Conservation (phyloP, 2,113 vertebrate genomes). For the Zeus faber region DNA sequence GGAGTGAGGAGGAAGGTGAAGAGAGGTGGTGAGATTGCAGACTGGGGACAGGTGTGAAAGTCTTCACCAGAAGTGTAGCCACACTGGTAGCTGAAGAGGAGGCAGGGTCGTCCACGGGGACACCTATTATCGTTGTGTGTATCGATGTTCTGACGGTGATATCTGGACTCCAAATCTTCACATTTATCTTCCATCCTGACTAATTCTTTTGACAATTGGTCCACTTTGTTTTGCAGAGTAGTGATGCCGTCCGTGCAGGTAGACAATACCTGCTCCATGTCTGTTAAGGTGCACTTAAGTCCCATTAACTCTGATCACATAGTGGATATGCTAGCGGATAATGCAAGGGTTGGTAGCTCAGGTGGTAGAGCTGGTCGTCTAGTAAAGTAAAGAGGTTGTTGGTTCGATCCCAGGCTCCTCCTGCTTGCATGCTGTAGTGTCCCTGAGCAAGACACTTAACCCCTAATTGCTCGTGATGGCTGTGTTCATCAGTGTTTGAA, state of each 20-base stretch:
- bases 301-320: too few species aligned
- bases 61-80: constrained; percentile 10
- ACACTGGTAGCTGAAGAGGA: constrained; percentile 1
- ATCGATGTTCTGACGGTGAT: constrained; percentile 7
- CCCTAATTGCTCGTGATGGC: too few species aligned
- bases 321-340: background rate
- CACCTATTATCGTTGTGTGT: constrained; percentile 17
- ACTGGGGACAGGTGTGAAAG: constrained; percentile 2
- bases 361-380: too few species aligned
- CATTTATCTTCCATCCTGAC: background rate
- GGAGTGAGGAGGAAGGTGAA: too few species aligned
- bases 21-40: too few species aligned
- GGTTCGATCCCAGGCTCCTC: too few species aligned
- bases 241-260: background rate
- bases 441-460: too few species aligned
- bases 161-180: constrained; percentile 12
- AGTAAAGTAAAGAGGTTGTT: too few species aligned
- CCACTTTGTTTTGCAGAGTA: background rate
- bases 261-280: background rate
- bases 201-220: background rate
- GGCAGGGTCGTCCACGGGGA: background rate
- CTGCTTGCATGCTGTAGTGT: too few species aligned
- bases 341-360: too few species aligned
- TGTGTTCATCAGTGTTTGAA: too few species aligned
- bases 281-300: background rate